Evolutionary conservation across 2,888 invertebrate species (phyloP).

Genomic region (Corythucha ciliata): DNA sequence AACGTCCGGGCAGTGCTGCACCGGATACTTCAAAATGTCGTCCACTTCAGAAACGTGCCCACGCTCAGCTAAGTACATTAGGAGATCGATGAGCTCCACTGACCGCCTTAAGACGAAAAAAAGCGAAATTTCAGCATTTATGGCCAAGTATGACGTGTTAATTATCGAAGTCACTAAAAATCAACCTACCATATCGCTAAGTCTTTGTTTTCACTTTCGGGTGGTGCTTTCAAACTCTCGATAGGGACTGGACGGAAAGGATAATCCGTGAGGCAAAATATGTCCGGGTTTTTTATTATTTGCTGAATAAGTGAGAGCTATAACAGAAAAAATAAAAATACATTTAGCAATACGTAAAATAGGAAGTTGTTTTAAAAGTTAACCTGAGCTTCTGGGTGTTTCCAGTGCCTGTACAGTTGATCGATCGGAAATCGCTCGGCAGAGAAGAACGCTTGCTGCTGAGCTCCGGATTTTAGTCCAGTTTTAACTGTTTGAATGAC

Average conservation of each 20-base stretch:
- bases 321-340: constrained; percentile 25
- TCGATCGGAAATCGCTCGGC: constrained; percentile 71
- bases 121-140: background rate
- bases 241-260: constrained; percentile 77
- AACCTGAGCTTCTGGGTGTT: constrained; percentile 76
- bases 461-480: constrained; percentile 50
- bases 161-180: background rate
- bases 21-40: constrained; percentile 83
- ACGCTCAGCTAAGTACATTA: constrained; percentile 77
- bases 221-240: constrained; percentile 84
- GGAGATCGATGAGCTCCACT: constrained; percentile 77
- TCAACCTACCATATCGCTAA: constrained; percentile 66
- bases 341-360: background rate
- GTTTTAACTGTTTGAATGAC: constrained; percentile 72
- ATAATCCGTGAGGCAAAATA: constrained; percentile 90
- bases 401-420: constrained; percentile 83
- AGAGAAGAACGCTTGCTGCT: constrained; percentile 59
- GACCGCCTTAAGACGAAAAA: constrained; percentile 52
- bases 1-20: constrained; percentile 90
- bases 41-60: constrained; percentile 74
- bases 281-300: constrained; percentile 80
- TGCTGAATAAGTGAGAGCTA: constrained; percentile 76
- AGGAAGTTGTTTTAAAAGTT: background rate
- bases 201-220: constrained; percentile 91
- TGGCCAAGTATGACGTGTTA: background rate